phyloP scores from a whole-genome alignment of 2,888 invertebrate species.

The Sphaerophoria rueppellii region DNA sequence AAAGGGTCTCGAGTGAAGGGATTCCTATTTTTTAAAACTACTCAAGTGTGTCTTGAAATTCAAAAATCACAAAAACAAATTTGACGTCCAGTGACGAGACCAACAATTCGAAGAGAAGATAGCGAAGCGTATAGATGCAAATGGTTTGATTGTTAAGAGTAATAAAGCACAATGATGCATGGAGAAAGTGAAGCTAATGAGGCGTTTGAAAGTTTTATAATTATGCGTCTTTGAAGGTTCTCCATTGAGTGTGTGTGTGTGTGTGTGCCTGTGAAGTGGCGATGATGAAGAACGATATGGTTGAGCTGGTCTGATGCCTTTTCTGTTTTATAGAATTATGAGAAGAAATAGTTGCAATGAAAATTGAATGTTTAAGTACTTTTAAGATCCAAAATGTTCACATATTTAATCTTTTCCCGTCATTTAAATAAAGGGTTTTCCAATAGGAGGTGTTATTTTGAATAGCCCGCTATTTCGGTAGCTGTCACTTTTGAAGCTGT shows the following conservation, averaged over 20 bases:
- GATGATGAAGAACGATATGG: constrained; percentile 12
- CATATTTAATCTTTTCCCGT: too few relatives aligned
- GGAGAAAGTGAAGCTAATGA: constrained; percentile 53
- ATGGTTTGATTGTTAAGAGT: not conserved
- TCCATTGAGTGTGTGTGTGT: not conserved
- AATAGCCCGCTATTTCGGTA: too few relatives aligned
- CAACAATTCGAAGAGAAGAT: not conserved
- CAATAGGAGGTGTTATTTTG: too few relatives aligned
- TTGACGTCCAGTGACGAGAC: not conserved
- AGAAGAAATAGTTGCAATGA: not conserved
- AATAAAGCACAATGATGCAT: constrained; percentile 37
- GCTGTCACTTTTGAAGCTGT: too few relatives aligned
- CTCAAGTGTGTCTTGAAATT: constrained; percentile 42
- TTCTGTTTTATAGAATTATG: not conserved
- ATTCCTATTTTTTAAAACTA: constrained; percentile 19
- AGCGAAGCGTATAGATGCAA: constrained; percentile 34
- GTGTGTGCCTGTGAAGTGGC: too few relatives aligned
- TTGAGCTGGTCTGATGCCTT: not conserved
- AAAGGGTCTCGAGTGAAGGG: constrained; percentile 27
- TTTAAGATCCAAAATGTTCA: too few relatives aligned
- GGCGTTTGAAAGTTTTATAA: constrained; percentile 18
- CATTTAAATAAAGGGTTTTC: too few relatives aligned
- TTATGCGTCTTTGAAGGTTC: constrained; percentile 6
- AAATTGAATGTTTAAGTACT: too few relatives aligned
- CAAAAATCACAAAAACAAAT: not conserved